phyloP scores from a whole-genome alignment of 2,797 vertebrate species.

The Lepilemur ruficaudatus region DNA sequence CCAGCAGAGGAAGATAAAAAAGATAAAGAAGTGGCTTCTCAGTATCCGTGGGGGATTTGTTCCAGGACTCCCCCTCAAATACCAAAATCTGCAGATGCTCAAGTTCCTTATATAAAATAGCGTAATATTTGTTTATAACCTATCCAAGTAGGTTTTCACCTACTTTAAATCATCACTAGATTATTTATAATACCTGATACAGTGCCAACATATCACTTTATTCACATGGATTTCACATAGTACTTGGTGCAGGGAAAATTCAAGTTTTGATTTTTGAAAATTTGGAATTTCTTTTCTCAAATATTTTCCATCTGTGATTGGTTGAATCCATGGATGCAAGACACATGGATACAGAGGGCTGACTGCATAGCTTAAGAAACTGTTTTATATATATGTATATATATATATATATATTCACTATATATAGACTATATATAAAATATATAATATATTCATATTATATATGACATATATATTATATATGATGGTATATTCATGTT shows the following conservation, averaged over 20 bases:
- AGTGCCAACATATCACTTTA: not conserved
- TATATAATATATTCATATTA: not conserved
- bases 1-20: not conserved
- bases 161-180: not conserved
- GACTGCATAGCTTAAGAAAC: not conserved
- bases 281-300: not conserved
- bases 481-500: not conserved
- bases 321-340: not conserved
- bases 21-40: not conserved
- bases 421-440: not conserved
- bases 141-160: not conserved
- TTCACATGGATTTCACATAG: not conserved
- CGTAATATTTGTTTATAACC: not conserved
- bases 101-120: not conserved
- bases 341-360: not conserved
- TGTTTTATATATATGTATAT: not conserved
- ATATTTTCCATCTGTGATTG: not conserved
- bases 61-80: not conserved
- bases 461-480: not conserved
- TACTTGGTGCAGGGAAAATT: not conserved
- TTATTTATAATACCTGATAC: not conserved
- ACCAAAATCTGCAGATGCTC: not conserved
- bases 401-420: not conserved
- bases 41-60: not conserved
- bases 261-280: not conserved